A percentile compares a stretch with the other conserved stretches of the same genome.
These are phyloP conservation scores for Cololabis saira DNA, from an alignment of 2,113 vertebrate species.

Conservation along the genomic window DNA sequence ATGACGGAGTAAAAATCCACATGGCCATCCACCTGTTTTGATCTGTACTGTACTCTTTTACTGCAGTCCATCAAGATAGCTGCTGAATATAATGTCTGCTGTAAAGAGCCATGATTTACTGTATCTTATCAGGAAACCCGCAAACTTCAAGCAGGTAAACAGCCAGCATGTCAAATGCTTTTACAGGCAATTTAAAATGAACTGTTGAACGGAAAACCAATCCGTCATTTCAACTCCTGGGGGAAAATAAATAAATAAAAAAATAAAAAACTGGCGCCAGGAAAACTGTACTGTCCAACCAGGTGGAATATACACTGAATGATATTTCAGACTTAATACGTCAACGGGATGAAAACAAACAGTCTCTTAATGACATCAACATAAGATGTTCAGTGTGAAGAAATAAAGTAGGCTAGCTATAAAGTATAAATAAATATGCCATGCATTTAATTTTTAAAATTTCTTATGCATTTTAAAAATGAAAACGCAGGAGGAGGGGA, in stretches of 20 bases:
- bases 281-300: constrained; percentile 39
- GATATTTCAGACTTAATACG: constrained; percentile 42
- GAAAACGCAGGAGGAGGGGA: too few species aligned
- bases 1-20: not conserved
- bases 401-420: too few species aligned
- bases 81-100: constrained; percentile 5
- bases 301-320: constrained; percentile 33
- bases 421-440: not conserved
- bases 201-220: constrained; percentile 53
- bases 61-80: constrained; percentile 3
- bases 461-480: too few species aligned
- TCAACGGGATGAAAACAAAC: constrained; percentile 51
- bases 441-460: too few species aligned
- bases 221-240: constrained; percentile 47
- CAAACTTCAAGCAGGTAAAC: constrained; percentile 27
- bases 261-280: constrained; percentile 36
- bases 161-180: constrained; percentile 27
- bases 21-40: not conserved
- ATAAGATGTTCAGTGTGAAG: not conserved
- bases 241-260: constrained; percentile 11
- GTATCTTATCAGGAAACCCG: constrained; percentile 27
- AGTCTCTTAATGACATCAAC: constrained; percentile 28
- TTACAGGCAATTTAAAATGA: constrained; percentile 47
- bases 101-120: constrained; percentile 11
- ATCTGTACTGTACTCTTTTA: not conserved